Evolutionary conservation across 2,888 invertebrate species (phyloP), one percentile per base, ranked within the genome.

Genomic region (Plusia festucae): DNA sequence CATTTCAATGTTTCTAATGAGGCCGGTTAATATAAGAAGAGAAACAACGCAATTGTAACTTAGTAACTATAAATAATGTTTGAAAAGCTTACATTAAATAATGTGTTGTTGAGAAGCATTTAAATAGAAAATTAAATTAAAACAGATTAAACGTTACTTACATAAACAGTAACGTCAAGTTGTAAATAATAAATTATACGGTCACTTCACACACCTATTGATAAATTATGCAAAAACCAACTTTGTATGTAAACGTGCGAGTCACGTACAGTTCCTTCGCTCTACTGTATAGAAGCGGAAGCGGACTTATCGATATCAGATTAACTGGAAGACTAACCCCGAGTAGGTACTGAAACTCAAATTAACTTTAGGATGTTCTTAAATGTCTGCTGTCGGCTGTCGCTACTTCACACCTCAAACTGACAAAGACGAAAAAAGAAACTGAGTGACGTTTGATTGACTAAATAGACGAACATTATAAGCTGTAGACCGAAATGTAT

Each of bases 221-320:
- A 84, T 87, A 84, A 70, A 78, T 76, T 78, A 88, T 85, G 84
- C 82, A 85, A 85, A 85, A 82, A 82, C 68, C 70, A 64, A 27
- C 51, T 80, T 81, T 77, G 79, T 83, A 82, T 78, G 73, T 79
- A 68, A 70, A 76, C 78, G 49, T 74, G 65, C 78, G 46, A 68
- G 81, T 82, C 85, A 85, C 82, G 84, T 81, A 73, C 66, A 30
- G 32, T 68, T 70, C 80, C 74, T 72, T 71, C 22, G 53, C 44
- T 62, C 58, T 56, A 63, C 52, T 56, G 65, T 65, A 63, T 58
- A 70, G 60, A 67, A 76, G 72, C 75, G 75, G 78, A 83, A 82
- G 77, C 79, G 82, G 11, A 49, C 44, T 22, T 65, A 64, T 64
- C 64, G 53, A 71, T 68, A 67, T 30, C 44, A 61, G 53, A 70